Evolutionary conservation across 2,797 vertebrate genomes (phyloP).

Genomic region (Hydrophis major): DNA sequence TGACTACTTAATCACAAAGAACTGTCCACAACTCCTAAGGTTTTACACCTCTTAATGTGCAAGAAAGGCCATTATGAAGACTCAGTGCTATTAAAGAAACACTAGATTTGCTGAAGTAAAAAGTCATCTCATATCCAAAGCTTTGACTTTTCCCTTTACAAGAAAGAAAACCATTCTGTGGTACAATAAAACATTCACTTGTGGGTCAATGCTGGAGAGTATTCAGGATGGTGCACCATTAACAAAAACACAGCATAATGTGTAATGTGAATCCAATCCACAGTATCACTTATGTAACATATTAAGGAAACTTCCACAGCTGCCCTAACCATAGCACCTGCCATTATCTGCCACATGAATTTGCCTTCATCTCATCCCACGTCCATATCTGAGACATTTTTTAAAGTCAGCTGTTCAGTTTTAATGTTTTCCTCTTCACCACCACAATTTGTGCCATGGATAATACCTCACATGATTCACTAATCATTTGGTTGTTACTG

Average conservation of each 20-base stretch:
- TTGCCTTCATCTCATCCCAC: neutral
- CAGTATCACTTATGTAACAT: neutral
- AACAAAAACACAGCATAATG: neutral
- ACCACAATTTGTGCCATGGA: neutral
- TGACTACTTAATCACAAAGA: neutral
- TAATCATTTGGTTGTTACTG: neutral
- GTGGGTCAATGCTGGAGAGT: no score
- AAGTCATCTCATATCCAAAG: neutral
- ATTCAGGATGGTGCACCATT: neutral
- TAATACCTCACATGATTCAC: neutral
- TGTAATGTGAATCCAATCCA: neutral
- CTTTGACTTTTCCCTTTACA: neutral
- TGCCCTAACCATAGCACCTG: neutral
- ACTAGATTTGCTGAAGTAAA: neutral
- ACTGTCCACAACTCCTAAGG: neutral
- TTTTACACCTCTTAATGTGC: neutral
- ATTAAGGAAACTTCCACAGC: neutral
- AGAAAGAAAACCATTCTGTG: neutral
- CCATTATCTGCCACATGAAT: neutral
- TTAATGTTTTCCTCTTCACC: neutral
- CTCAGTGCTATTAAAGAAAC: neutral
- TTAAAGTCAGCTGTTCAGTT: neutral
- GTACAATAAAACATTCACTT: neutral
- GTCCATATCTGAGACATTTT: neutral
- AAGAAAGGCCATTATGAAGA: neutral